A percentile compares a stretch with the other conserved stretches of the same genome.
Conservation (phyloP, 2,113 vertebrate species). For the Petaurus breviceps region DNA sequence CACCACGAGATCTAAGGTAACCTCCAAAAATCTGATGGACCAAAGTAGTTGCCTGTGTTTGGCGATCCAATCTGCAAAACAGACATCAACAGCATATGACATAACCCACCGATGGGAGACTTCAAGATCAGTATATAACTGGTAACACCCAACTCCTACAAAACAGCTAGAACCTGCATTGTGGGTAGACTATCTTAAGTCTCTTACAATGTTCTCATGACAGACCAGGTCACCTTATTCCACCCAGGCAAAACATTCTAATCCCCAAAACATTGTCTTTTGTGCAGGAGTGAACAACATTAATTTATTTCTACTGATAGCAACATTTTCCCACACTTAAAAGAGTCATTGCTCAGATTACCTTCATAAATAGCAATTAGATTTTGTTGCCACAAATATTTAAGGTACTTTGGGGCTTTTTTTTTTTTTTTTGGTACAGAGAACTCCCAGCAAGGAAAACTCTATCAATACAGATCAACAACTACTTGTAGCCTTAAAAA, state of each 20-base stretch:
- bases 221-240: background rate
- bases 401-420: background rate
- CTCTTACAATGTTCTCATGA: background rate
- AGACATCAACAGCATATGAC: fast-evolving
- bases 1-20: constrained; percentile 96
- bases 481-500: background rate
- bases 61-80: constrained; percentile 90
- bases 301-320: background rate
- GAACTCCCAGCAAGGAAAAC: background rate
- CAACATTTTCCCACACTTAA: background rate
- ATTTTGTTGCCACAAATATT: background rate
- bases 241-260: fast-evolving
- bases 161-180: fast-evolving
- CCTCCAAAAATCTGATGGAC: constrained; percentile 98
- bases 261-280: background rate
- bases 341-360: background rate
- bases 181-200: background rate
- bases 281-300: background rate
- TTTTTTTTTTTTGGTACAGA: background rate
- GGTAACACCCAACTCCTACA: fast-evolving
- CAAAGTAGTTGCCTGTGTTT: constrained; percentile 95
- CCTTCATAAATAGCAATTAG: background rate
- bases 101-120: background rate
- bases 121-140: background rate
- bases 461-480: background rate